Conservation (phyloP, 1,140 invertebrate species). For the Solenopsis fugax region DNA sequence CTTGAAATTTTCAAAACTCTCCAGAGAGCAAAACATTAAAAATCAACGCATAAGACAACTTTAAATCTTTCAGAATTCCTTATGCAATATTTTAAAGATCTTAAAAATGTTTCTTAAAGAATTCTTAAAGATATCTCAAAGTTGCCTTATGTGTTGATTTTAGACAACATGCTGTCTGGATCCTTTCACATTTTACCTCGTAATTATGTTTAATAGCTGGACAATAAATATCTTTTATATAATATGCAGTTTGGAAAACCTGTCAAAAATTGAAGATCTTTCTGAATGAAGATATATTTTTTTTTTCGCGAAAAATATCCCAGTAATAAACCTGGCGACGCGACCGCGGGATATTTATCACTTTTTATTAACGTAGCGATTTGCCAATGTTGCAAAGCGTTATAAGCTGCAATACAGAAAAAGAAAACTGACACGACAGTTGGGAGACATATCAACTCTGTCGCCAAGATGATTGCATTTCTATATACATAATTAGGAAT, state of each 20-base stretch:
- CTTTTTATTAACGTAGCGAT: constrained; percentile 26
- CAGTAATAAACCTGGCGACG: background rate
- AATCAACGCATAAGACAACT: no score
- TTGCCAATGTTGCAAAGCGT: constrained; percentile 2
- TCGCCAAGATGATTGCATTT: constrained; percentile 14
- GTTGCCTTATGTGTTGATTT: no score
- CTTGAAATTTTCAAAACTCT: background rate
- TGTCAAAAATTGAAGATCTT: background rate
- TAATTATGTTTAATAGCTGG: background rate
- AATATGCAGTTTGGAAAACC: background rate
- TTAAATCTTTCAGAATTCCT: no score
- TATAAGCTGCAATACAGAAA: background rate
- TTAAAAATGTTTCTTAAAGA: no score
- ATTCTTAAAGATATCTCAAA: no score
- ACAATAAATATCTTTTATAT: constrained; percentile 1
- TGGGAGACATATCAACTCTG: background rate
- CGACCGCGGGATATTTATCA: background rate
- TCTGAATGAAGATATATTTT: background rate
- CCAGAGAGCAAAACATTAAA: no score
- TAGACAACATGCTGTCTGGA: no score
- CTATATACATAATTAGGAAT: constrained; percentile 9
- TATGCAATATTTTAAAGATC: no score
- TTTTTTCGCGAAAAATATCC: constrained; percentile 1
- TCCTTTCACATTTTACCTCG: background rate
- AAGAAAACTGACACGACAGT: background rate